A percentile compares a stretch with the other conserved stretches of the same genome.
Conservation (phyloP, 1,140 invertebrate species). For the Dryas iulia region DNA sequence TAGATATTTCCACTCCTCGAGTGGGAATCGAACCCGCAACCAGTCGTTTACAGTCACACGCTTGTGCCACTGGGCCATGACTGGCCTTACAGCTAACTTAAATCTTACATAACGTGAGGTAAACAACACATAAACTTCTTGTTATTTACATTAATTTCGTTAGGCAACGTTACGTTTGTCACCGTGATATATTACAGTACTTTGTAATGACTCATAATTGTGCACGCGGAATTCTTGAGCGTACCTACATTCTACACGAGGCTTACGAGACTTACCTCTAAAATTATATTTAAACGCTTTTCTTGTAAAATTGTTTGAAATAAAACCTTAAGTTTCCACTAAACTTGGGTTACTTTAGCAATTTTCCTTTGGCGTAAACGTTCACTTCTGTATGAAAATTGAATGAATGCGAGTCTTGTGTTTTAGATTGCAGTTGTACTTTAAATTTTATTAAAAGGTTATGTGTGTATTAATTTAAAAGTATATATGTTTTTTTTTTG, state of each 20-base stretch:
- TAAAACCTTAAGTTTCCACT: not conserved
- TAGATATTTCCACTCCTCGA: too few relatives aligned
- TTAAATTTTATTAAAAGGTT: not conserved
- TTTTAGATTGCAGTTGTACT: not conserved
- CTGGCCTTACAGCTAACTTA: too few relatives aligned
- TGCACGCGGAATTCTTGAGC: conserved; percentile 12
- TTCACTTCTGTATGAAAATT: not conserved
- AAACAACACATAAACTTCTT: not conserved
- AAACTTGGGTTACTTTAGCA: not conserved
- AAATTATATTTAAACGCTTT: conserved; percentile 9
- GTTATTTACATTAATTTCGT: not conserved
- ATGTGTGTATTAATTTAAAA: not conserved
- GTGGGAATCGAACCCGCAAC: too few relatives aligned
- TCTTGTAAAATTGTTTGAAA: not conserved
- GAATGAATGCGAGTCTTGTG: not conserved
- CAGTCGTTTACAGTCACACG: too few relatives aligned
- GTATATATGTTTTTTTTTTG: too few relatives aligned
- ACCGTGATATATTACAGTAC: conserved; percentile 9
- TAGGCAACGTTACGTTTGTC: not conserved
- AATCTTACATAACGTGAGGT: not conserved
- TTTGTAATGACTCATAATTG: conserved; percentile 15
- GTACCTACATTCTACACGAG: conserved; percentile 6
- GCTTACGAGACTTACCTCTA: not conserved
- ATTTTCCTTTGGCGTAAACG: not conserved
- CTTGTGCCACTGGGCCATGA: too few relatives aligned